Base-by-base conservation (phyloP, 2,888 invertebrate genomes). In the Scrobipalpa costella region DNA sequence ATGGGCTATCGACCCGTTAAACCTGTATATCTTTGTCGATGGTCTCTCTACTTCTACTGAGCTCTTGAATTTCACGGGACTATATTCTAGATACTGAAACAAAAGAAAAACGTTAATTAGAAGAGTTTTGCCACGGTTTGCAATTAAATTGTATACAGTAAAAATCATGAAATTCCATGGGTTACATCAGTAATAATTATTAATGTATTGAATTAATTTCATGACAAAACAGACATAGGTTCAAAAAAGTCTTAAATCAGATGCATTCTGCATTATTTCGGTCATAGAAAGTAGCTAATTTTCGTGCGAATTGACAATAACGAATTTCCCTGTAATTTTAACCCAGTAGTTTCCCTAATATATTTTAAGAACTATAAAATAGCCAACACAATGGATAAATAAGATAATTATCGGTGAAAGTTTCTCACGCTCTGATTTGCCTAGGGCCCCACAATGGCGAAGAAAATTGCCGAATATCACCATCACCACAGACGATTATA, bases 1-100 rank as follows among this genome's bases (percentile, higher is more conserved):
- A 85, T 97, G 96, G 66, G 96, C 94, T 76, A 98, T 94, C 68
- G 95, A 95, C 64, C 99, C 99, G 77, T 96, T 95, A 86, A 99
- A 98, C 78, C 97, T 94, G 86, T 98, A 98, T 81, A 99, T 96
- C 91, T 98, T 98, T 66, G 98, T 98, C 74, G 98, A 98, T 11
- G 99, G 99, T 63, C 96, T 94, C 86, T 98, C 98, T 73, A 98
- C 98, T 90, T 98, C 98, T 63, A 99, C 94, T 57, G 94, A 93
- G 80, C 96, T 96, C 68, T 94, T 93, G 84, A 98, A 98, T 85
- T 96, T 95, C 72, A 94, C 93, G 58, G 97, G 95, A 74, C 94
- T 94, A 85, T 97, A 97, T 66, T 93, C 92, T 73, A 92, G 87
- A 90, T 95, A 95, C 93, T 96, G 86, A 66, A 86, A 89, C 64